Conservation (phyloP, 2,888 invertebrate genomes). For the Microplitis deprimator region DNA sequence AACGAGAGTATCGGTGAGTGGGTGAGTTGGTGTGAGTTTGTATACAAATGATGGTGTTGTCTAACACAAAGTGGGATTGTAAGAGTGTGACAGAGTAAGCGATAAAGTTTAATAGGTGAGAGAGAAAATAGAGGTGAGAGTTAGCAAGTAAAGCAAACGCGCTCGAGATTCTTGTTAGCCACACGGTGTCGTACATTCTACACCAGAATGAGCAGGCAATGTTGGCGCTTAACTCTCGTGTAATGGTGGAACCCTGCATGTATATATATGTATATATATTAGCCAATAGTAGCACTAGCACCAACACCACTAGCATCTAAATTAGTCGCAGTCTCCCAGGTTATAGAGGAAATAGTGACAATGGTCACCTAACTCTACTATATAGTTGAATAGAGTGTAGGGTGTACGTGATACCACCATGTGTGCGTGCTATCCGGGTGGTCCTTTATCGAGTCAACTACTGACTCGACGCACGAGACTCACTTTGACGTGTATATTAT, state of each 20-base stretch:
- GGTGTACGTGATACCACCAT: neutral
- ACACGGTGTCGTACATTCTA: constrained; percentile 14
- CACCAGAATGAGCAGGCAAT: neutral
- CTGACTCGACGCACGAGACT: constrained; percentile 31
- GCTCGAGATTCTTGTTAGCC: constrained; percentile 32
- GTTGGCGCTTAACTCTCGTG: constrained; percentile 41
- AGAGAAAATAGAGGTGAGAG: constrained; percentile 42
- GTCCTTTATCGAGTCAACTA: constrained; percentile 18
- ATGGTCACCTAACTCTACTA: constrained; percentile 8
- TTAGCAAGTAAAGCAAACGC: constrained; percentile 36
- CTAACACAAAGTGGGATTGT: neutral
- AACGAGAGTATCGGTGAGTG: constrained; percentile 26
- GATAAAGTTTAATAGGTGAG: constrained; percentile 26
- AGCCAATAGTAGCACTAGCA: neutral
- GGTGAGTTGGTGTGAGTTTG: constrained; percentile 5
- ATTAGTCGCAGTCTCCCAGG: constrained; percentile 40
- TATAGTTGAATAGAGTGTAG: neutral
- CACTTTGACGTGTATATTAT: neutral
- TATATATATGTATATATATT: neutral
- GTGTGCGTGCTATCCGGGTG: neutral
- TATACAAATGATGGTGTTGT: neutral
- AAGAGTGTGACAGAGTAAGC: constrained; percentile 28
- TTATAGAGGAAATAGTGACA: constrained; percentile 1
- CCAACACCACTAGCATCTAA: constrained; percentile 39
- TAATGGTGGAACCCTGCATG: constrained; percentile 41